phyloP scores from a whole-genome alignment of 2,797 vertebrate species.

The Bradypodion ventrale region DNA sequence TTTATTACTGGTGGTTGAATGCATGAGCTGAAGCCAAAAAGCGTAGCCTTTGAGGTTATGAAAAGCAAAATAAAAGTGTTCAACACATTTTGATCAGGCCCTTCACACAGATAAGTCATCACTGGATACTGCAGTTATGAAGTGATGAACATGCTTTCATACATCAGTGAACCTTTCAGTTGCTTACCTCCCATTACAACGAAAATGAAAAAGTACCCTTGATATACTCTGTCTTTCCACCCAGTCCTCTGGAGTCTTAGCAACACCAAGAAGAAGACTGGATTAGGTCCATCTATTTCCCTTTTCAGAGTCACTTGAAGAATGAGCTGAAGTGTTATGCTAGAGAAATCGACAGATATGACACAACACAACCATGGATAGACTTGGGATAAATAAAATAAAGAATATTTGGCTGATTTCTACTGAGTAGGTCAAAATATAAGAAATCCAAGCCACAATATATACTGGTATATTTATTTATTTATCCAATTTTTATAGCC shows the following conservation, averaged over 20 bases:
- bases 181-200: background rate
- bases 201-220: background rate
- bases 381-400: slow-evolving; percentile 11
- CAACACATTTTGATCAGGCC: background rate
- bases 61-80: background rate
- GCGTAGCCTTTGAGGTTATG: background rate
- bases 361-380: slow-evolving; percentile 22
- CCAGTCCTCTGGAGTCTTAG: background rate
- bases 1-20: background rate
- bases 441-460: slow-evolving; percentile 29
- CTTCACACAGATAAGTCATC: background rate
- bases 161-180: background rate
- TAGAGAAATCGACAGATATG: slow-evolving; percentile 14
- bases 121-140: background rate
- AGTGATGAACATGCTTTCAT: background rate
- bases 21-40: background rate
- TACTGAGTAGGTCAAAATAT: slow-evolving; percentile 39
- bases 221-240: background rate
- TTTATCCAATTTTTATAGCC: no score
- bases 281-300: background rate
- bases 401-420: slow-evolving; percentile 27
- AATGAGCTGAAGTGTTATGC: background rate
- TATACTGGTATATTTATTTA: no score
- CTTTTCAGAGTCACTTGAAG: background rate
- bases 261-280: background rate